Percentiles rank a stretch among this genome's conserved stretches.
Conservation (phyloP, 1,140 invertebrate species). For the Drosophila nikananu region DNA sequence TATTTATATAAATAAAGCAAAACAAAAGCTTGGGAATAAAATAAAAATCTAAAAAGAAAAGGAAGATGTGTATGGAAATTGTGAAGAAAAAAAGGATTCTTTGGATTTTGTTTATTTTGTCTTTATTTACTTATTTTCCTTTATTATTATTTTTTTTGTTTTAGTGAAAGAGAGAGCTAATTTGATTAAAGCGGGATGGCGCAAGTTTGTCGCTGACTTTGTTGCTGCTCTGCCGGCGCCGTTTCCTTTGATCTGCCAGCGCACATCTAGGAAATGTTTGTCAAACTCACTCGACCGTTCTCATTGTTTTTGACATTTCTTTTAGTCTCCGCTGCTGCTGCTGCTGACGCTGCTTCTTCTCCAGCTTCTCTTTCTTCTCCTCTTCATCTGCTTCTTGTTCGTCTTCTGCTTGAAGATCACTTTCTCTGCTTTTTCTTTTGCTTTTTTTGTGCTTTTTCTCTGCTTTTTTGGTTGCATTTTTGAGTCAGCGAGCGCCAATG, state of each 20-base stretch:
- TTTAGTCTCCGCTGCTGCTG: conserved; percentile 57
- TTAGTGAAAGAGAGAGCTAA: conserved; percentile 53
- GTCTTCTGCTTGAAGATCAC: conserved; percentile 34
- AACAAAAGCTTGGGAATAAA: conserved; percentile 1
- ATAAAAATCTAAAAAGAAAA: neutral
- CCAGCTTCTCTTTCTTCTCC: conserved; percentile 8
- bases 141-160: conserved; percentile 26
- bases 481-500: conserved; percentile 35
- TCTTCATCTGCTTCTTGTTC: conserved; percentile 7
- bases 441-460: neutral
- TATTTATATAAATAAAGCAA: neutral
- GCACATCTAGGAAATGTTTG: conserved; percentile 84
- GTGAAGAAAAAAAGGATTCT: conserved; percentile 17
- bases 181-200: conserved; percentile 62
- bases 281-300: conserved; percentile 84
- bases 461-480: conserved; percentile 3
- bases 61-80: neutral
- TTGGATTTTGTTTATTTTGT: conserved; percentile 15
- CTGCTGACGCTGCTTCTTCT: neutral
- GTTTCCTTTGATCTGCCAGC: conserved; percentile 83
- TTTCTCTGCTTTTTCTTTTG: conserved; percentile 37
- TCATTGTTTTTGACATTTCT: conserved; percentile 85
- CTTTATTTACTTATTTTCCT: neutral
- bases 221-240: conserved; percentile 39
- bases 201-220: conserved; percentile 36